phyloP scores from a whole-genome alignment of 2,888 invertebrate genomes.

The Zaprionus lineosus region DNA sequence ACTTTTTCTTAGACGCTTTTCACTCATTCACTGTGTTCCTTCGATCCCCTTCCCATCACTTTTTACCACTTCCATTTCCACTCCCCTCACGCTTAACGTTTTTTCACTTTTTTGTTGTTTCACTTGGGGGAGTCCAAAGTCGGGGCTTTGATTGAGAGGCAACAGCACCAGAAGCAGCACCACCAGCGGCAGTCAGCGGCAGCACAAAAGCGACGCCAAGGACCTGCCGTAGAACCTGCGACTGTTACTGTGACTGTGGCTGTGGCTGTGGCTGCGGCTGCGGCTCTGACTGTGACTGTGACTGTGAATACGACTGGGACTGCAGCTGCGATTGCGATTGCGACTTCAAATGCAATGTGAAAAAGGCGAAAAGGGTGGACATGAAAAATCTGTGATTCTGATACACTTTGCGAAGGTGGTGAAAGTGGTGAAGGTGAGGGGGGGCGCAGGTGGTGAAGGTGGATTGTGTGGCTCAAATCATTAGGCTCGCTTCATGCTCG shows the following conservation, averaged over 20 bases:
- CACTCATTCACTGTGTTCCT: not conserved
- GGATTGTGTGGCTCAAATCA: constrained; percentile 67
- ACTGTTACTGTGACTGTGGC: too few species aligned
- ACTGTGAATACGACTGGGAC: too few species aligned
- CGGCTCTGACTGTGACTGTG: too few species aligned
- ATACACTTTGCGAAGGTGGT: constrained; percentile 23
- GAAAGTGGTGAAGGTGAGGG: too few species aligned
- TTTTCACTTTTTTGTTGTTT: constrained; percentile 26
- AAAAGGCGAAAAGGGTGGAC: constrained; percentile 1
- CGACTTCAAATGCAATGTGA: constrained; percentile 4
- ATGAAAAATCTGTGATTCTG: constrained; percentile 36
- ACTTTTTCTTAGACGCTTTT: not conserved
- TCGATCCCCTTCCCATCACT: too few species aligned
- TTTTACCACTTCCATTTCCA: not conserved
- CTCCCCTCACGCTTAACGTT: not conserved
- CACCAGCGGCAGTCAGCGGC: constrained; percentile 10
- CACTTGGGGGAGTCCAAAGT: constrained; percentile 57
- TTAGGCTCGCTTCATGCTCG: constrained; percentile 50
- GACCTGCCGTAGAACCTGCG: constrained; percentile 20
- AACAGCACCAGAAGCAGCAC: constrained; percentile 32
- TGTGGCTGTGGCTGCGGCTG: too few species aligned
- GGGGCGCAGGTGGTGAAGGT: too few species aligned
- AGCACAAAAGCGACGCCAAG: constrained; percentile 53
- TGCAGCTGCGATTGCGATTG: too few species aligned
- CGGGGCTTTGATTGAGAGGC: constrained; percentile 66